A percentile compares a stretch with the other conserved stretches of the same genome.
phyloP scores from a whole-genome alignment of 2,113 vertebrate genomes.

The Solea solea region DNA sequence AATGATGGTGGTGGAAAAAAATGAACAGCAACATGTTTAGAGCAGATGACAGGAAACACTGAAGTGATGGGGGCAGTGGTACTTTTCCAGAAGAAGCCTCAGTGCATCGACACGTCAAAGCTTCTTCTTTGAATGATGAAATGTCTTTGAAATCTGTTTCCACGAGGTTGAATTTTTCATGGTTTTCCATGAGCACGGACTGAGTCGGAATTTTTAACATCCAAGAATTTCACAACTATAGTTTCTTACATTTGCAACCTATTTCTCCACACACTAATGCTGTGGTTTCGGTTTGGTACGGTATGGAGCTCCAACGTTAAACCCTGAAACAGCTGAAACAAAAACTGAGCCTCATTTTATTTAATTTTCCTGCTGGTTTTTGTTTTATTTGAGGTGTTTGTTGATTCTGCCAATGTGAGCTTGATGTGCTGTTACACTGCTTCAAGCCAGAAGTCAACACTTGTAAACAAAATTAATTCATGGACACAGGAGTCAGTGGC shows the following conservation, averaged over 20 bases:
- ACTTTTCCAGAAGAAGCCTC: neutral
- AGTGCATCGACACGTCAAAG: neutral
- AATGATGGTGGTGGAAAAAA: neutral
- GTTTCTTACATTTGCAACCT: neutral
- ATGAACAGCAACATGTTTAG: neutral
- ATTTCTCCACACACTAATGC: neutral
- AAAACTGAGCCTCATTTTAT: neutral
- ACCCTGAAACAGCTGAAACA: neutral
- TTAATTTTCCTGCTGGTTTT: neutral
- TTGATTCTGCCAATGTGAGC: neutral
- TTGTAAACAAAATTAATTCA: neutral
- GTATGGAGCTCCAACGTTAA: no score
- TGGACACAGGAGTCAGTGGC: conserved; percentile 1
- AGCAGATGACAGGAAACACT: neutral
- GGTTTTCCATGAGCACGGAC: neutral
- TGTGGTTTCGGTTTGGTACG: no score
- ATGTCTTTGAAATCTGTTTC: neutral
- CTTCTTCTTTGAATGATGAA: neutral
- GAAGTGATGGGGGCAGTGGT: neutral
- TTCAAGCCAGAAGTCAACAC: neutral
- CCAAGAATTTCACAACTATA: neutral
- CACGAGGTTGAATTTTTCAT: neutral
- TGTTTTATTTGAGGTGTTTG: neutral
- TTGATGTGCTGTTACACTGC: neutral
- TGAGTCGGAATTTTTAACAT: neutral